These are phyloP conservation scores for Gymnodraco acuticeps DNA, from an alignment of 2,797 vertebrate species.

Conservation along the genomic window DNA sequence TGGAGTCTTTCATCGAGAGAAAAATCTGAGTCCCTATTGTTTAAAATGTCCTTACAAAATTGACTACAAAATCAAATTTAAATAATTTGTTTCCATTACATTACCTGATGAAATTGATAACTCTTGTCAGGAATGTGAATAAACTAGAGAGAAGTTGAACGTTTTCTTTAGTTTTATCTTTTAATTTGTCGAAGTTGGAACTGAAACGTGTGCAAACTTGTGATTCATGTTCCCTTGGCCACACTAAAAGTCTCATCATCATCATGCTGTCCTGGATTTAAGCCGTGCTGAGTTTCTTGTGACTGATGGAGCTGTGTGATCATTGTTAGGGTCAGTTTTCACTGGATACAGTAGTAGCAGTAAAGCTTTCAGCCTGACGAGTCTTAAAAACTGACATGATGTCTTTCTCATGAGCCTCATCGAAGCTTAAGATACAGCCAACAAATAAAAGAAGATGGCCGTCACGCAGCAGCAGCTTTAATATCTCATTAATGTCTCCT, in stretches of 20 bases:
- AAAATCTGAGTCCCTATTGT: not conserved
- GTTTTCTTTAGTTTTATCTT: not conserved
- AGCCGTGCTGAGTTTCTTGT: slow-evolving; percentile 17
- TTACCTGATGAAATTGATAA: not conserved
- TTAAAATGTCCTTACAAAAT: not conserved
- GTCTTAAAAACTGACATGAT: not conserved
- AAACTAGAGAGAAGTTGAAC: not conserved
- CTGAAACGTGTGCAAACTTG: not conserved
- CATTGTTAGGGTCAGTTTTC: not conserved
- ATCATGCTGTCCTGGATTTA: slow-evolving; percentile 9
- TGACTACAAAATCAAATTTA: not conserved
- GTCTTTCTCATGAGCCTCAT: not conserved
- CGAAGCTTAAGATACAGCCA: not conserved
- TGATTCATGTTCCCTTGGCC: slow-evolving; percentile 5
- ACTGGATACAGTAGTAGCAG: not conserved
- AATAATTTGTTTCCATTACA: not conserved
- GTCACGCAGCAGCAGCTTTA: slow-evolving; percentile 10
- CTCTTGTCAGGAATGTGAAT: not conserved
- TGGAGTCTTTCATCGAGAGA: not conserved
- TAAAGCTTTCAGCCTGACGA: not conserved
- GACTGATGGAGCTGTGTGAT: slow-evolving; percentile 22
- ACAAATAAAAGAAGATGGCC: slow-evolving; percentile 1
- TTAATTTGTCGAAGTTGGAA: not conserved
- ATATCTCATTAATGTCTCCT: slow-evolving; percentile 24
- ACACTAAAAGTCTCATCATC: slow-evolving; percentile 16